phyloP scores from a whole-genome alignment of 53 echinoderm and acorn worm genomes.

The Henricia sp. region DNA sequence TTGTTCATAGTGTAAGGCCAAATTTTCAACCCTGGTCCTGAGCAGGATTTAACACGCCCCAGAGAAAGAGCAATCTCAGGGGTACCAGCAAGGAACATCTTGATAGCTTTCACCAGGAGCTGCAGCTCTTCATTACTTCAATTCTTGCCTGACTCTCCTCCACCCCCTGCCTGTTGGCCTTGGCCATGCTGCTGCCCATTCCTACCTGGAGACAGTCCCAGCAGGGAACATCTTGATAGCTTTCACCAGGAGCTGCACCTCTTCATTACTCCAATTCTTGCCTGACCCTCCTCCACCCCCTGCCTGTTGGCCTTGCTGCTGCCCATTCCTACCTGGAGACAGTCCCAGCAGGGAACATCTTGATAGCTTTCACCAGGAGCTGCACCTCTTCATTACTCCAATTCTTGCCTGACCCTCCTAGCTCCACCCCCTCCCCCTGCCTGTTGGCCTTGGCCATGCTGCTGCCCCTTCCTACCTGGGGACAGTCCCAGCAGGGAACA shows the following conservation, averaged over 20 bases:
- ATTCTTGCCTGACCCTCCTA: conserved; percentile 65
- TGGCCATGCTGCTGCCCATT: no score
- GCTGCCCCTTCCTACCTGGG: no score
- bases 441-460: no score
- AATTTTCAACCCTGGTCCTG: no score
- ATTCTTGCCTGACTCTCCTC: conserved; percentile 68
- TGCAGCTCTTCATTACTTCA: conserved; percentile 86
- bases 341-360: conserved; percentile 91
- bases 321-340: conserved; percentile 77
- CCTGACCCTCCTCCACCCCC: conserved; percentile 66
- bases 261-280: conserved; percentile 78
- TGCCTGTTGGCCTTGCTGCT: no score
- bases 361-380: conserved; percentile 89
- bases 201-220: conserved; percentile 85
- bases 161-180: conserved; percentile 54
- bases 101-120: conserved; percentile 92
- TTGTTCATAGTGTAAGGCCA: no score
- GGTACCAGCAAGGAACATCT: conserved; percentile 94
- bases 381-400: conserved; percentile 83
- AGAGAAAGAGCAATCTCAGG: no score
- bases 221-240: conserved; percentile 92
- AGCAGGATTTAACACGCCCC: no score
- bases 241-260: conserved; percentile 84
- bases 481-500: no score
- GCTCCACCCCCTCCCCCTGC: conserved; percentile 54